Percentiles rank a stretch among this genome's conserved stretches.
Conservation (phyloP, 2,113 vertebrate genomes). For the Lichenostomus cassidix region DNA sequence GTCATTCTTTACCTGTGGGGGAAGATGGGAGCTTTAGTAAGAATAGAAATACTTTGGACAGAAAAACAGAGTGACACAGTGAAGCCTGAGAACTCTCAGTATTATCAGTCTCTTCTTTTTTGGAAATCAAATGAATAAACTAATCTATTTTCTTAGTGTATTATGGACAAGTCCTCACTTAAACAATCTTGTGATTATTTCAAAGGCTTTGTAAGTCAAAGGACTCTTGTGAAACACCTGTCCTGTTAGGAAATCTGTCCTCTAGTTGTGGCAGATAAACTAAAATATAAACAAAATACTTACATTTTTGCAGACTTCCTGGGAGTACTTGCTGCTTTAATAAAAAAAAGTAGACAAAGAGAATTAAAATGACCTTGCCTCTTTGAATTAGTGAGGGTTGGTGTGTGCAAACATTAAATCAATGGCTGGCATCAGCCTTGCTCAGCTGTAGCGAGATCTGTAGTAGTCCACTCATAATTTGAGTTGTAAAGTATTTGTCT, state of each 20-base stretch:
- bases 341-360: neutral
- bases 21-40: neutral
- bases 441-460: slow-evolving; percentile 4
- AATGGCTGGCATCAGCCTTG: slow-evolving; percentile 33
- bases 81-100: neutral
- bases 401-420: slow-evolving; percentile 43
- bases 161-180: neutral
- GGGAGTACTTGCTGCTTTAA: neutral
- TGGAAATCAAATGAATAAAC: neutral
- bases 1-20: neutral
- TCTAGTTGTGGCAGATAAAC: neutral
- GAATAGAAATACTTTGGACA: neutral
- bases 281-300: neutral
- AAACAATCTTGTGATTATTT: slow-evolving; percentile 2
- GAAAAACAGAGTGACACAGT: neutral
- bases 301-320: slow-evolving; percentile 1
- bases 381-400: slow-evolving; percentile 40
- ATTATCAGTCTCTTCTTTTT: neutral
- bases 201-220: neutral
- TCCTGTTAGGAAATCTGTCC: neutral
- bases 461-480: slow-evolving; percentile 29
- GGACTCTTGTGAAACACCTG: neutral
- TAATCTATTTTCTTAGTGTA: neutral
- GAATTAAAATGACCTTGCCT: slow-evolving; percentile 56
- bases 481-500: slow-evolving; percentile 42